Base-by-base conservation (phyloP, 2,888 invertebrate genomes). In the Ametastegia equiseti region DNA sequence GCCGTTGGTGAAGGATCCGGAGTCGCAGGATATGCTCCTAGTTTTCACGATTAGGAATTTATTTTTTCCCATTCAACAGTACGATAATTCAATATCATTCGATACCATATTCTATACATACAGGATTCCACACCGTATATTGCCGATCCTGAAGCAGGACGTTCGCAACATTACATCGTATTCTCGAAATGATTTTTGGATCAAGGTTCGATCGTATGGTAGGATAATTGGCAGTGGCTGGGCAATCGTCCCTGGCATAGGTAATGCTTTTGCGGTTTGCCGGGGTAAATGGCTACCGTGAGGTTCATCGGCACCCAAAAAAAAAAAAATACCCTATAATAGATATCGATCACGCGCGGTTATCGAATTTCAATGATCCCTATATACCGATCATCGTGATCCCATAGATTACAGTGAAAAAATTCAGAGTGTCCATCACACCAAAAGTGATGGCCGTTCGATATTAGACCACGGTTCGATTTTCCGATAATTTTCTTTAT, bases 221-320 rank as follows among this genome's bases (percentile, higher is more conserved):
- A n/a, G 23, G 4, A 75, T 75, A 75, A 54, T 75, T 54, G 50
- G 50, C 27, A 1, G 54, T 36, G 33, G 36, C n/a, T n/a, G n/a
- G 45, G 54, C 54, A 50, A 75, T 54, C 23, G 75, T 54, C 30
- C n/a, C 54, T 27, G 54, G n/a, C n/a, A n/a, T 30, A 27, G 39
- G 75, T 45, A 75, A 75, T 50, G 19, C 36, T 50, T 54, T 75
- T 75, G 75, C 75, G 75, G 75, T 75, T 75, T 75, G 36, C 50
- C 75, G 54, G 54, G 54, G 75, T 50, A 75, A 54, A 75, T 75
- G 30, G 75, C 75, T 75, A 75, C 75, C 33, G 75, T 75, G 36
- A 75, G 45, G 30, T n/a, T 54, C 75, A 54, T 50, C 50, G 23
- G n/a, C 19, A 54, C 54, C 50, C 7, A 15, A 13, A 54, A 15